Evolutionary conservation across 2,113 vertebrate species (phyloP).

Genomic region (Forbesichthys papilliferus): DNA sequence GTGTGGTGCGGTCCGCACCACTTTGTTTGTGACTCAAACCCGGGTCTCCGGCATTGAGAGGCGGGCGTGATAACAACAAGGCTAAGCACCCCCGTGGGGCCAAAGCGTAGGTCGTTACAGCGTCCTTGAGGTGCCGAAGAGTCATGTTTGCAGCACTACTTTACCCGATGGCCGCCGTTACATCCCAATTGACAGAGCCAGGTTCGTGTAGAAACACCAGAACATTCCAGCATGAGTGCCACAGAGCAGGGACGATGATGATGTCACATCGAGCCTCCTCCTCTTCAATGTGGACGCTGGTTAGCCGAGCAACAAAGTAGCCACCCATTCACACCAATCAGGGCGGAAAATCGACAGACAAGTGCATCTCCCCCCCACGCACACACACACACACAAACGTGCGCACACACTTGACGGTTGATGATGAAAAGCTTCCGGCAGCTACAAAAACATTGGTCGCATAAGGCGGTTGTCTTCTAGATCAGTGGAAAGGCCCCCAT

Average conservation of each 20-base stretch:
- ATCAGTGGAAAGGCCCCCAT: constrained; percentile 49
- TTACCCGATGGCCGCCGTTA: too few species aligned
- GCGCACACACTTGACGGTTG: constrained; percentile 16
- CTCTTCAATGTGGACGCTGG: constrained; percentile 14
- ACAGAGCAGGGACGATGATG: constrained; percentile 31
- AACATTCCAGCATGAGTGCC: too few species aligned
- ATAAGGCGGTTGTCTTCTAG: constrained; percentile 58
- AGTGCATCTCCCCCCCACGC: constrained; percentile 55
- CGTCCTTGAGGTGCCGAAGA: too few species aligned
- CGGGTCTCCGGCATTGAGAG: too few species aligned
- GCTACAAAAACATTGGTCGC: constrained; percentile 60
- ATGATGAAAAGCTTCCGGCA: constrained; percentile 51
- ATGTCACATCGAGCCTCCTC: constrained; percentile 58
- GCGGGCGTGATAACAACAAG: too few species aligned
- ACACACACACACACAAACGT: constrained; percentile 7
- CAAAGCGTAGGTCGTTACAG: too few species aligned
- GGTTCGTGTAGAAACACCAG: too few species aligned
- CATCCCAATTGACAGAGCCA: too few species aligned
- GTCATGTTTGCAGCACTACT: too few species aligned
- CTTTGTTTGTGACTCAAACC: too few species aligned
- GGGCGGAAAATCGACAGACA: constrained; percentile 81
- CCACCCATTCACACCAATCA: constrained; percentile 79
- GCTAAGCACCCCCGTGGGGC: too few species aligned
- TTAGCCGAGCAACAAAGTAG: constrained; percentile 61
- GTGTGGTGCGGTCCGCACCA: too few species aligned